Base-by-base conservation (phyloP, 2,797 vertebrate genomes). In the Typhlichthys eigenmanni region DNA sequence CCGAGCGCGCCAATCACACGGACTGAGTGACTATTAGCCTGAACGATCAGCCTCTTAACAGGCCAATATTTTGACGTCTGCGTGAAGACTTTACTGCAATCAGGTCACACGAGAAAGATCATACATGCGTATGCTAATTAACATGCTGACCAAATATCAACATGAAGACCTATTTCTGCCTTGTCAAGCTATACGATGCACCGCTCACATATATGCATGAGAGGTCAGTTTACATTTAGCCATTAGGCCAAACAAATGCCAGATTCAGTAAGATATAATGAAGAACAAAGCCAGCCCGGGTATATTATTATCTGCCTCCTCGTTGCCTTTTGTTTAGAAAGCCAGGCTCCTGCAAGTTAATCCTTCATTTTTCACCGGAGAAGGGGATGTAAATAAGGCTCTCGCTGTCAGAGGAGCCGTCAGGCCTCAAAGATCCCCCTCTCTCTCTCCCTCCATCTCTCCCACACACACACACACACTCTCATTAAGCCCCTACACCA, bases 1-100 rank as follows among this genome's bases (percentile, higher is more conserved):
- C 80, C 78, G 88, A 89, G 90, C 91, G 86, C 75, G 80, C 88
- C 85, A 86, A 88, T 90, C 86, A 83, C 81, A 83, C 81, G 77
- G 84, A 79, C 85, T 76, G 89, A 86, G 80, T 89, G 90, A 91
- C 92, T 89, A 92, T 92, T 92, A 92, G 87, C 89, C 92, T 90
- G 83, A 92, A 92, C 92, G 86, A 93, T 93, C 90, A 91, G 85
- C 76, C 83, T 89, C 83, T 87, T 86, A 89, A 81, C 85, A 55
- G 75, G 87, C 66, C 75, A 62, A 68, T 88, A 88, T 90, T 85
- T 86, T 92, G 92, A 93, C 90, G 78, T 90, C 79, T 80, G 75
- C 72, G 74, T 62, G 63, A 68, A 78, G 73, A 87, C 72, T 79
- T 78, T 62, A 64, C 64, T 0, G 60, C 87, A 92, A 90, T 89